Evolutionary conservation across 2,888 invertebrate genomes (phyloP).

Genomic region (Dysmachus trigonus): DNA sequence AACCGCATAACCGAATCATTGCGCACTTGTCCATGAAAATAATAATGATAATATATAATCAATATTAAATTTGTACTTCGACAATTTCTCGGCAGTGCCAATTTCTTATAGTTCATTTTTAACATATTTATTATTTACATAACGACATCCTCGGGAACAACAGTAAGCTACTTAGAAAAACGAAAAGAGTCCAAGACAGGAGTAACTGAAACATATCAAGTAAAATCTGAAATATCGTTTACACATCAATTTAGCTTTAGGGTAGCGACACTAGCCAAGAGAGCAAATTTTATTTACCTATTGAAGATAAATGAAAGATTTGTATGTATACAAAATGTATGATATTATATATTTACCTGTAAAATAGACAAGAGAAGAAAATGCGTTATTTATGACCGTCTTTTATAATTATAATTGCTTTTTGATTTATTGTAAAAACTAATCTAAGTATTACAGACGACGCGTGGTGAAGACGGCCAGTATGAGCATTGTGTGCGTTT

Average conservation of each 20-base stretch:
- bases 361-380: background rate
- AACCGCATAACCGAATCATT: too few relatives aligned
- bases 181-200: background rate
- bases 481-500: constrained; percentile 1
- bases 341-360: constrained; percentile 27
- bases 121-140: background rate
- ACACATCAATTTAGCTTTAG: background rate
- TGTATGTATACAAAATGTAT: constrained; percentile 21
- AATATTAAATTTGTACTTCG: background rate
- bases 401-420: constrained; percentile 5
- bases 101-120: background rate
- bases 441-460: background rate
- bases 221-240: background rate
- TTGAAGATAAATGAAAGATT: background rate
- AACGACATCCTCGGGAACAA: background rate
- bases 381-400: constrained; percentile 18
- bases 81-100: background rate
- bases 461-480: background rate
- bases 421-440: constrained; percentile 14
- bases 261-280: background rate
- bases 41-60: background rate
- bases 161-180: background rate
- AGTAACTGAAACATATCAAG: constrained; percentile 6
- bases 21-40: too few relatives aligned
- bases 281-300: constrained; percentile 23